A percentile compares a stretch with the other conserved stretches of the same genome.
Conservation (phyloP, 2,888 invertebrate genomes). For the Stenurella melanura region DNA sequence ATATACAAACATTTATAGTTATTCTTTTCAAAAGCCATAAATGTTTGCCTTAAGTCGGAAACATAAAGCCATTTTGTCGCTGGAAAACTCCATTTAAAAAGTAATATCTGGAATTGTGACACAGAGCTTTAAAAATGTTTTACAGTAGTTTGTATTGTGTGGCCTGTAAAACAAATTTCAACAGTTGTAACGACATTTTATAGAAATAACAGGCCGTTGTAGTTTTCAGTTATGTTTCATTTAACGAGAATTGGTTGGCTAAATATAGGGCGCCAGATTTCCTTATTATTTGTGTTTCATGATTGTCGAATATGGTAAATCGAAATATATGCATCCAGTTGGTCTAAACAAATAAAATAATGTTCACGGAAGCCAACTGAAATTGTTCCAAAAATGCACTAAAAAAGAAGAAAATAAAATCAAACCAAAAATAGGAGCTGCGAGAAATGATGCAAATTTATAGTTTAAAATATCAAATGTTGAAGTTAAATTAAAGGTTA, state of each 20-base stretch:
- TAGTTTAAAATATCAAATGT: too few species aligned
- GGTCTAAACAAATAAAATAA: too few species aligned
- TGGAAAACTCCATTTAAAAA: slow-evolving; percentile 20
- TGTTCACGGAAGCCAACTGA: too few species aligned
- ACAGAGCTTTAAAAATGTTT: slow-evolving; percentile 24
- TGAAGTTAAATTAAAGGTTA: too few species aligned
- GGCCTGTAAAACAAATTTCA: slow-evolving; percentile 7
- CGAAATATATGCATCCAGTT: too few species aligned
- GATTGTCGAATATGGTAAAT: too few species aligned
- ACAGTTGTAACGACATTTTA: not conserved
- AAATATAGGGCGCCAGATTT: too few species aligned
- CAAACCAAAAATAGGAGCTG: too few species aligned
- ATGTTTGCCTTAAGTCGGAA: slow-evolving; percentile 12
- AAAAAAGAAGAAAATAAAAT: too few species aligned
- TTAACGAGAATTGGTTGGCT: not conserved
- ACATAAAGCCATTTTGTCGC: slow-evolving; percentile 18
- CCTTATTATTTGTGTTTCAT: too few species aligned
- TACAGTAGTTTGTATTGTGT: not conserved
- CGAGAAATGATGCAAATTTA: too few species aligned
- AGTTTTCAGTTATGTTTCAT: not conserved
- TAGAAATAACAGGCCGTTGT: not conserved
- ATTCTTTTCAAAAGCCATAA: not conserved
- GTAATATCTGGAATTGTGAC: slow-evolving; percentile 12
- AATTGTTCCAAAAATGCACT: too few species aligned
- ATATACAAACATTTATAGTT: not conserved